Evolutionary conservation across 2,113 vertebrate species (phyloP).

Genomic region (Myotis davidii): DNA sequence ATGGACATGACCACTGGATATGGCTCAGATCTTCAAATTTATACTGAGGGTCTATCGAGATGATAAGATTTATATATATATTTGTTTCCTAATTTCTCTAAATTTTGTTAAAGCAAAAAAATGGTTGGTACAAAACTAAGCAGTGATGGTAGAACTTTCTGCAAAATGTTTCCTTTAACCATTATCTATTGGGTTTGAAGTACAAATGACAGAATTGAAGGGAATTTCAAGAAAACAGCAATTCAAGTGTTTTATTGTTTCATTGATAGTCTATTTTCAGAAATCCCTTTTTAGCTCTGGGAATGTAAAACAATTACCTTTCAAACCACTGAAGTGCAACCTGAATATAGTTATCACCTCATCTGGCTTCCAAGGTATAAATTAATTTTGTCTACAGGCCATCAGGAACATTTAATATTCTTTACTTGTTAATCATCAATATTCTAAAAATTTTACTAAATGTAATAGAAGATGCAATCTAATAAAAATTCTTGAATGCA

Average conservation of each 20-base stretch:
- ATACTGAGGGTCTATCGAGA: not conserved
- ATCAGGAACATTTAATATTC: conserved; percentile 47
- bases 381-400: conserved; percentile 47
- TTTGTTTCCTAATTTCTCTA: conserved; percentile 1
- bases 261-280: conserved; percentile 49
- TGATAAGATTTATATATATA: not conserved
- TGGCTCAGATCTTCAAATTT: not conserved
- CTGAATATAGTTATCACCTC: conserved; percentile 60
- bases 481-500: conserved; percentile 18
- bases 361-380: conserved; percentile 40
- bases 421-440: conserved; percentile 46
- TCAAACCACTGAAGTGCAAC: conserved; percentile 52
- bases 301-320: conserved; percentile 62
- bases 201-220: conserved; percentile 26
- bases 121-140: not conserved
- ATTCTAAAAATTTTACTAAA: conserved; percentile 55
- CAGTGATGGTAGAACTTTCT: not conserved
- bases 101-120: conserved; percentile 4
- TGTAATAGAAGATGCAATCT: conserved; percentile 23
- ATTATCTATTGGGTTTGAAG: not conserved
- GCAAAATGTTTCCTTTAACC: not conserved
- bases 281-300: conserved; percentile 30
- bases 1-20: not conserved
- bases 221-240: conserved; percentile 41
- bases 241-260: conserved; percentile 42